Conservation (phyloP, 2,797 vertebrate species). For the Hydrocynus forskahlii region DNA sequence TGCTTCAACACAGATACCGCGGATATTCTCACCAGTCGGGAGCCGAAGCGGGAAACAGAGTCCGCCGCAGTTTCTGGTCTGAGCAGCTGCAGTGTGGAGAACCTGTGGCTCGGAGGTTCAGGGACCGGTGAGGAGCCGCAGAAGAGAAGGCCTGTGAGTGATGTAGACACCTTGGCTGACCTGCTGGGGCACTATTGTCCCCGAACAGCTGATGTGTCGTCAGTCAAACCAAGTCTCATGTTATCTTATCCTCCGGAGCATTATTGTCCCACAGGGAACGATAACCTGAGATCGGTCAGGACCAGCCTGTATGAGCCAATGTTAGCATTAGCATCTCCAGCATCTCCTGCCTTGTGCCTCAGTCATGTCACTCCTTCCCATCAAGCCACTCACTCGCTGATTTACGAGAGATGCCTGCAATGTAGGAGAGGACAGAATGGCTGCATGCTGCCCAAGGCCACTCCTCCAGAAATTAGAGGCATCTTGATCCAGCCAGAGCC, state of each 20-base stretch:
- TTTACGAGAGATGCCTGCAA: constrained; percentile 77
- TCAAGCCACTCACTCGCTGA: constrained; percentile 36
- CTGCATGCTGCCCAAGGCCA: constrained; percentile 18
- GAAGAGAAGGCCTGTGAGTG: constrained; percentile 57
- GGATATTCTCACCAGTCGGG: constrained; percentile 18
- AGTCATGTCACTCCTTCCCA: background rate
- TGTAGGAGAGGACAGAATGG: constrained; percentile 66
- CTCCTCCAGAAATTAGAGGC: constrained; percentile 7
- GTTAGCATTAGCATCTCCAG: constrained; percentile 55
- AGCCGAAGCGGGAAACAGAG: constrained; percentile 40
- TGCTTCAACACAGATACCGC: background rate
- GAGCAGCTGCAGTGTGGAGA: constrained; percentile 13
- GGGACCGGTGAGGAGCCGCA: constrained; percentile 46
- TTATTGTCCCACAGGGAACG: constrained; percentile 1
- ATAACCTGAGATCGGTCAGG: background rate
- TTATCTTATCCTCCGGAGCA: background rate
- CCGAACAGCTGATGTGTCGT: constrained; percentile 19
- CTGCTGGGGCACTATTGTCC: constrained; percentile 61
- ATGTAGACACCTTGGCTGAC: constrained; percentile 63
- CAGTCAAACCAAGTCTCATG: constrained; percentile 2
- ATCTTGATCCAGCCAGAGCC: background rate
- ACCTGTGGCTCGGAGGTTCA: background rate
- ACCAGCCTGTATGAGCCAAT: constrained; percentile 68
- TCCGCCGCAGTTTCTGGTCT: constrained; percentile 24
- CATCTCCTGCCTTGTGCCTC: background rate